Conservation (phyloP, 2,888 invertebrate genomes). For the Papilio protenor region DNA sequence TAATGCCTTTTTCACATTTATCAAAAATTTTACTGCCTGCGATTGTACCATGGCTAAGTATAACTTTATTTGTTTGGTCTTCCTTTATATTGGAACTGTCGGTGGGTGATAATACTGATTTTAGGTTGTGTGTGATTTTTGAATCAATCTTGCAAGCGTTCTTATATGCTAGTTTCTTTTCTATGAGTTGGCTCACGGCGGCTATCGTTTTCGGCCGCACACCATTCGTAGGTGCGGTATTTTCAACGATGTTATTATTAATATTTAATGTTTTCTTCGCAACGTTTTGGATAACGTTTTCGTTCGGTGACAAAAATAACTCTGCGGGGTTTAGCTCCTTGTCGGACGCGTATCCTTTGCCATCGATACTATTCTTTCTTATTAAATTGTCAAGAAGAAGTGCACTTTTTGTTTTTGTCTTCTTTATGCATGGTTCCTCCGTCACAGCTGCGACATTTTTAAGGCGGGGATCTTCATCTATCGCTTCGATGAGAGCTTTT, state of each 20-base stretch:
- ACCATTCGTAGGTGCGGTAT: conserved; percentile 62
- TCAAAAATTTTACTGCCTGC: conserved; percentile 53
- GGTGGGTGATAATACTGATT: conserved; percentile 75
- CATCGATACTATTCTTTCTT: conserved; percentile 83
- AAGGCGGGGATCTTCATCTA: conserved; percentile 66
- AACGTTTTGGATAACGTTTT: conserved; percentile 69
- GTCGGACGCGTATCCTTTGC: conserved; percentile 71
- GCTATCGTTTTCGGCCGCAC: conserved; percentile 72
- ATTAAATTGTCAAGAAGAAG: conserved; percentile 83
- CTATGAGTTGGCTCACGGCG: conserved; percentile 73
- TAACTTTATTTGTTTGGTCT: conserved; percentile 52
- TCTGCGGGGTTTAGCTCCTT: conserved; percentile 75
- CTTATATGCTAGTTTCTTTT: conserved; percentile 71
- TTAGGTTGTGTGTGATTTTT: conserved; percentile 69
- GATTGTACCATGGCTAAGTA: conserved; percentile 51
- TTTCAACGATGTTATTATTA: conserved; percentile 79
- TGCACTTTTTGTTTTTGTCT: conserved; percentile 79
- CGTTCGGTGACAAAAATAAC: conserved; percentile 74
- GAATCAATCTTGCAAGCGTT: conserved; percentile 75
- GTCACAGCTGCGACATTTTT: conserved; percentile 59
- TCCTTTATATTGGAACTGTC: conserved; percentile 62
- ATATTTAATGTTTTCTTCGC: conserved; percentile 77
- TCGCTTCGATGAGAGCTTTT: conserved; percentile 62
- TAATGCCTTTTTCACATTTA: conserved; percentile 46
- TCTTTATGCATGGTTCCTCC: conserved; percentile 59